These are phyloP conservation scores for Phodopus roborovskii DNA, from an alignment of 2,113 vertebrate genomes.

Conservation along the genomic window DNA sequence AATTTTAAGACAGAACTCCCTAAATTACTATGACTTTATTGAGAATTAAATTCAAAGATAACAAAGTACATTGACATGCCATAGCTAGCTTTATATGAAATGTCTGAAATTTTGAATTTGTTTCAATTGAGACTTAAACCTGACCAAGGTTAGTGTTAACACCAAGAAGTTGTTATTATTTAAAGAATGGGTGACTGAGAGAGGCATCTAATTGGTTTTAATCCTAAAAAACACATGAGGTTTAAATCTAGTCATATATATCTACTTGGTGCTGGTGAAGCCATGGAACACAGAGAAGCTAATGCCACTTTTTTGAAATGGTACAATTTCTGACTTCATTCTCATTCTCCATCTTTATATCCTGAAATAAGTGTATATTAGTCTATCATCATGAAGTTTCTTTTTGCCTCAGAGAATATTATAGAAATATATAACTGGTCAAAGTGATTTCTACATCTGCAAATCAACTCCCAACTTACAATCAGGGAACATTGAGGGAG, in stretches of 20 bases:
- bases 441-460: neutral
- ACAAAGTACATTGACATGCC: too few species aligned
- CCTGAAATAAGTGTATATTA: neutral
- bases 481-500: neutral
- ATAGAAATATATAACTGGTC: neutral
- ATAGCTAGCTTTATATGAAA: too few species aligned
- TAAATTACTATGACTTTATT: too few species aligned
- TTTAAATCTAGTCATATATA: neutral
- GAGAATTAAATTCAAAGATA: too few species aligned
- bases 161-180: too few species aligned
- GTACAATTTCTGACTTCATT: neutral
- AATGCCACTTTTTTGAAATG: neutral
- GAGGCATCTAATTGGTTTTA: neutral
- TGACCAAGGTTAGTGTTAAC: too few species aligned
- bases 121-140: too few species aligned
- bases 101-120: too few species aligned
- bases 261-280: neutral
- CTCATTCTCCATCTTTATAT: neutral
- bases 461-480: neutral
- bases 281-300: neutral
- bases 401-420: neutral
- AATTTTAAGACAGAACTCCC: too few species aligned
- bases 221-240: neutral
- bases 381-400: neutral
- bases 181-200: too few species aligned